Conservation (phyloP, 2,888 invertebrate species). For the Spodoptera picta region DNA sequence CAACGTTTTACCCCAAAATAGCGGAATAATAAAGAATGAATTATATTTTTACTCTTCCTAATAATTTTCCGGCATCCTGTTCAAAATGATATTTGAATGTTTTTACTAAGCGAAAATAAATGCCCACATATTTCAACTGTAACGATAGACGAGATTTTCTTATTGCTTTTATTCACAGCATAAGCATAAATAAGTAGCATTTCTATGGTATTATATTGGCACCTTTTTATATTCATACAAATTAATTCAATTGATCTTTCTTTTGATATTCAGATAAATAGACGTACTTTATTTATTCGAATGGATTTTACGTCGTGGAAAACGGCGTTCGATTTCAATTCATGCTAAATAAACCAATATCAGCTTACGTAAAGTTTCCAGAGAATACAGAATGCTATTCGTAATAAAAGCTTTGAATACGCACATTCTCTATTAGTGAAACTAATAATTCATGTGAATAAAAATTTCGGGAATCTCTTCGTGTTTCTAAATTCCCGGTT, state of each 20-base stretch:
- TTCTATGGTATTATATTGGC: constrained; percentile 10
- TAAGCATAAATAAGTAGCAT: constrained; percentile 2
- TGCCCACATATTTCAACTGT: constrained; percentile 35
- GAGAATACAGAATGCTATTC: too few relatives aligned
- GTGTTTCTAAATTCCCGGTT: too few relatives aligned
- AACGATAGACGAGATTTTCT: constrained; percentile 27
- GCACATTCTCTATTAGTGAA: too few relatives aligned
- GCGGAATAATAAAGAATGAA: constrained; percentile 61
- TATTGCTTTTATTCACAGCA: constrained; percentile 10
- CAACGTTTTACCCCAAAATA: constrained; percentile 58
- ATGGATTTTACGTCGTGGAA: too few relatives aligned
- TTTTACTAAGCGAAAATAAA: constrained; percentile 40
- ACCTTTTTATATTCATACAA: constrained; percentile 2
- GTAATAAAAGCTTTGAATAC: too few relatives aligned
- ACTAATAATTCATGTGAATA: too few relatives aligned
- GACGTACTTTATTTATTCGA: too few relatives aligned
- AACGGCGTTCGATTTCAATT: too few relatives aligned
- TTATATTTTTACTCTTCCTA: constrained; percentile 53
- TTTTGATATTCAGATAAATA: too few relatives aligned
- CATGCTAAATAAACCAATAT: too few relatives aligned
- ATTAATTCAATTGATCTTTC: background rate
- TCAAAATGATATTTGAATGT: constrained; percentile 55
- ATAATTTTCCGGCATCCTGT: constrained; percentile 55
- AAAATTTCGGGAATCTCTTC: too few relatives aligned
- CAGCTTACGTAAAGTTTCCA: too few relatives aligned